These are phyloP conservation scores for Reinhardtius hippoglossoides DNA, from an alignment of 2,113 vertebrate genomes.

Conservation along the genomic window DNA sequence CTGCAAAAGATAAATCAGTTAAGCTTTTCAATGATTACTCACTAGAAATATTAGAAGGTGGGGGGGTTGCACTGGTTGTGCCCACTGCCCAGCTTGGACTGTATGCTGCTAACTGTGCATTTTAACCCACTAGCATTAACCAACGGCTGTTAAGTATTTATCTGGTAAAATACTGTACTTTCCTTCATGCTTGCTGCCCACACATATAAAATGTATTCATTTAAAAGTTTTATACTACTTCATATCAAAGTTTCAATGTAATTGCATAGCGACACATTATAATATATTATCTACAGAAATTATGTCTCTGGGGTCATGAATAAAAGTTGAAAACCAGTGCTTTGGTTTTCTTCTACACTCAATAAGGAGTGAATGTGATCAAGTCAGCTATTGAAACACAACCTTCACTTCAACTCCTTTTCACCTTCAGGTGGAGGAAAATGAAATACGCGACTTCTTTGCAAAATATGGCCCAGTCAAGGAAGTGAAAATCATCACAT, in stretches of 20 bases:
- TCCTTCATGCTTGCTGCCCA: neutral
- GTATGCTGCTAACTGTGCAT: too few species aligned
- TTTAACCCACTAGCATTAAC: neutral
- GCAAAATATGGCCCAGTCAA: constrained; percentile 88
- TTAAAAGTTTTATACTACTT: neutral
- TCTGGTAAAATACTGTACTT: neutral
- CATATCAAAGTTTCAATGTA: neutral
- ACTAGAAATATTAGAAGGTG: too few species aligned
- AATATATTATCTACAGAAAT: neutral
- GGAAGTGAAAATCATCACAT: constrained; percentile 96
- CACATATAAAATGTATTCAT: neutral
- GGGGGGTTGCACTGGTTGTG: too few species aligned
- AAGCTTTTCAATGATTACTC: too few species aligned
- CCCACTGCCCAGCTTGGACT: too few species aligned
- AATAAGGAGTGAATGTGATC: neutral
- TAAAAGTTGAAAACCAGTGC: neutral
- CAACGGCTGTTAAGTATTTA: neutral
- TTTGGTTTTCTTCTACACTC: neutral
- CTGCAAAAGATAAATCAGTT: too few species aligned
- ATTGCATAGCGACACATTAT: neutral
- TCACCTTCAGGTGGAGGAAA: constrained; percentile 88
- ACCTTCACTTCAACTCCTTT: constrained; percentile 17
- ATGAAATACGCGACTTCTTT: constrained; percentile 91
- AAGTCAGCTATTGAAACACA: neutral
- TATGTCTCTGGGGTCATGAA: neutral